Evolutionary conservation across 1,140 invertebrate species (phyloP).

Genomic region (Pseudomyrmex sp.): DNA sequence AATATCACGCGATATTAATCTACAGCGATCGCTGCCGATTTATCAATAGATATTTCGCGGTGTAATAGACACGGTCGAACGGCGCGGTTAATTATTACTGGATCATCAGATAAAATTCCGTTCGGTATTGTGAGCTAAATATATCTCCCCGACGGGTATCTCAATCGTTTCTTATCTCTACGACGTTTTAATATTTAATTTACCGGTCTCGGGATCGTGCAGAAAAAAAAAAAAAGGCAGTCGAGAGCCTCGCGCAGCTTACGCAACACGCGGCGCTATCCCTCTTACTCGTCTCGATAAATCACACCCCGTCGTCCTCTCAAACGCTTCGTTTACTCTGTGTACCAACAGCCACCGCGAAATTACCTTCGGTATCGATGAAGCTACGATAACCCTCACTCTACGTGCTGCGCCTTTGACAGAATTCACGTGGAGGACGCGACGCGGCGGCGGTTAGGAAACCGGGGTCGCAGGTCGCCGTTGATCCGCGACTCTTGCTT

Average conservation of each 20-base stretch:
- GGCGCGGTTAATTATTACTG: slow-evolving; percentile 59
- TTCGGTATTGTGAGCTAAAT: slow-evolving; percentile 45
- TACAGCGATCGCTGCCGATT: slow-evolving; percentile 4
- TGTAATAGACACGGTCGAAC: slow-evolving; percentile 28
- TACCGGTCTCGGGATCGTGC: not conserved
- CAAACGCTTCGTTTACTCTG: slow-evolving; percentile 37
- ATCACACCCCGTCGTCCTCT: slow-evolving; percentile 60
- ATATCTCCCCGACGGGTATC: slow-evolving; percentile 39
- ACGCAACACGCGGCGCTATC: slow-evolving; percentile 62
- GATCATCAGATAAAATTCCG: slow-evolving; percentile 21
- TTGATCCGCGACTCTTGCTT: slow-evolving; percentile 16
- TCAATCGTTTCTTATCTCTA: slow-evolving; percentile 23
- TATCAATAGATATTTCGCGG: slow-evolving; percentile 30
- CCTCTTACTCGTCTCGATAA: slow-evolving; percentile 59
- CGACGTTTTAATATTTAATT: slow-evolving; percentile 70
- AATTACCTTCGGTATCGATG: slow-evolving; percentile 43
- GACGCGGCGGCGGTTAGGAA: slow-evolving; percentile 9
- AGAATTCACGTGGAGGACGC: slow-evolving; percentile 57
- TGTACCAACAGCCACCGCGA: slow-evolving; percentile 9
- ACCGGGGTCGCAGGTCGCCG: slow-evolving; percentile 38
- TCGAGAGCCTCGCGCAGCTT: slow-evolving; percentile 48
- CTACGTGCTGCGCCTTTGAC: slow-evolving; percentile 31
- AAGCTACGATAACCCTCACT: slow-evolving; percentile 16
- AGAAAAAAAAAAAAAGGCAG: slow-evolving; percentile 46
- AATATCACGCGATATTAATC: slow-evolving; percentile 61